Evolutionary conservation across 1,140 invertebrate genomes (phyloP).

Genomic region (Mycetomoellerius zeteki): DNA sequence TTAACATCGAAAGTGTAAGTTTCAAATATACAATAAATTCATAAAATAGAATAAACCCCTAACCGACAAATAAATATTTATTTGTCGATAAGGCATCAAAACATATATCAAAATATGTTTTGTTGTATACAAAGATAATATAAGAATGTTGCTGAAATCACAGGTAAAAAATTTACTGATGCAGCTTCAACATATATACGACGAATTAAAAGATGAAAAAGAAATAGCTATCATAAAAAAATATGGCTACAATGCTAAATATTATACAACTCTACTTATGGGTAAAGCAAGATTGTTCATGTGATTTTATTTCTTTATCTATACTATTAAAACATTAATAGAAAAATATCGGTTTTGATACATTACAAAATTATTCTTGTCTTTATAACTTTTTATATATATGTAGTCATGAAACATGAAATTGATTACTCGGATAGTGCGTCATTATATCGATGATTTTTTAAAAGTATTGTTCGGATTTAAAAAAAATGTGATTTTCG

Average conservation of each 20-base stretch:
- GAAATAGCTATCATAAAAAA: slow-evolving; percentile 11
- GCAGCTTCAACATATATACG: background rate
- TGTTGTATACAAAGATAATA: background rate
- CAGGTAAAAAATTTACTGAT: background rate
- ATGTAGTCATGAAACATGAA: background rate
- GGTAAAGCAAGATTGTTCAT: slow-evolving; percentile 6
- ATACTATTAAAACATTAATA: background rate
- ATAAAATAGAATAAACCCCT: background rate
- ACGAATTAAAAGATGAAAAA: slow-evolving; percentile 16
- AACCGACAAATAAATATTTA: background rate
- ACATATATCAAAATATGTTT: background rate
- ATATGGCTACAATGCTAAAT: background rate
- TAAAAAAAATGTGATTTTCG: too few species aligned
- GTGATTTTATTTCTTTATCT: background rate
- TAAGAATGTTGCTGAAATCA: background rate
- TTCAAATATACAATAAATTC: background rate
- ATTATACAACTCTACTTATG: background rate
- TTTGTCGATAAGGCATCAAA: background rate
- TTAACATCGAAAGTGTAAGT: slow-evolving; percentile 32
- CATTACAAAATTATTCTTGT: background rate
- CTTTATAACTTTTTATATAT: background rate
- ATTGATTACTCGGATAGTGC: too few species aligned
- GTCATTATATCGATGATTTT: too few species aligned
- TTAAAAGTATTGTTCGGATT: too few species aligned
- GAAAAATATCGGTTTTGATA: background rate